Percentiles rank a stretch among this genome's conserved stretches.
phyloP scores from a whole-genome alignment of 1,140 invertebrate species.

The Carposina sasakii region DNA sequence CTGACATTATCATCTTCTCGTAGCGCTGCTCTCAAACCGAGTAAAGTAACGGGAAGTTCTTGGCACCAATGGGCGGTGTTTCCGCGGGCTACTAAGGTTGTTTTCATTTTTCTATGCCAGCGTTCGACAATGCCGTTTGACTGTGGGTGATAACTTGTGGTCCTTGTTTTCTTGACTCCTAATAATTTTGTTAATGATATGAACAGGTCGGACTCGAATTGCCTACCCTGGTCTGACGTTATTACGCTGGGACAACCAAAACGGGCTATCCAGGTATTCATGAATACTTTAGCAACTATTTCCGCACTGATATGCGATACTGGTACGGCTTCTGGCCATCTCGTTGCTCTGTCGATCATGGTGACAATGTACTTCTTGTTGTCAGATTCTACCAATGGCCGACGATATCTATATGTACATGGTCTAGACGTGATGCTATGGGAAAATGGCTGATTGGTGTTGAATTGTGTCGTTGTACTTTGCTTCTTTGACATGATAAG shows the following conservation, averaged over 20 bases:
- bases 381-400: constrained; percentile 41
- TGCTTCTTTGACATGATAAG: constrained; percentile 25
- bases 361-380: constrained; percentile 58
- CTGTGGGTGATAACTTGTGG: constrained; percentile 33
- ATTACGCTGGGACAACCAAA: constrained; percentile 31
- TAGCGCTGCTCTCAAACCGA: no score
- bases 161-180: constrained; percentile 11
- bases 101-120: no score
- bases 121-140: no score
- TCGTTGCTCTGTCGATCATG: constrained; percentile 54
- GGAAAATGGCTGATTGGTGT: constrained; percentile 9
- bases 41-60: no score
- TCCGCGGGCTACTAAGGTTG: no score
- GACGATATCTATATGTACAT: constrained; percentile 69
- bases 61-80: no score
- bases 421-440: constrained; percentile 40
- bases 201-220: constrained; percentile 45
- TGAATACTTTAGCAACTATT: constrained; percentile 19
- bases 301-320: constrained; percentile 43
- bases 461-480: constrained; percentile 12
- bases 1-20: no score
- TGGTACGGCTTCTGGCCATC: constrained; percentile 64
- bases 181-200: constrained; percentile 13
- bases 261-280: constrained; percentile 27
- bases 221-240: constrained; percentile 39